Base-by-base conservation (phyloP, 2,113 vertebrate genomes). In the Pachyramphus minor region DNA sequence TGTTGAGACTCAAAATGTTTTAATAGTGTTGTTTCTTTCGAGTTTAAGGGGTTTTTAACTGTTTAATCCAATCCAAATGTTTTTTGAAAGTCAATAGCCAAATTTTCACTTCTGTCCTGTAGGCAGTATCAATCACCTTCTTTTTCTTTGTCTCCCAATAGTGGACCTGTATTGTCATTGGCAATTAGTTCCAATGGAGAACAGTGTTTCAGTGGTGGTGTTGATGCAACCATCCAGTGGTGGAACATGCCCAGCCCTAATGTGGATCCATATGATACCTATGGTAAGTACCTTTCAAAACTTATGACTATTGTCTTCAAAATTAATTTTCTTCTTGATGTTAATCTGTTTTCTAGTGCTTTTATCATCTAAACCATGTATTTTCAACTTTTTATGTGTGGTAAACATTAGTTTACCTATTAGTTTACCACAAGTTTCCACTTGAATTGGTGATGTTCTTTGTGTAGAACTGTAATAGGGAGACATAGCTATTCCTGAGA, bases 181-280 rank as follows among this genome's bases (percentile, higher is more conserved):
- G 98, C 98, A 49, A 97, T 99, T 97, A 99, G 98, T 96, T 99
- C 98, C 95, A 99, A 97, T 78, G 99, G 99, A 72, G 99, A 99
- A 41, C 99, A 99, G 95, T 99, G 99, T 97, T 99, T 99, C 97
- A 99, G 99, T 87, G 99, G 99, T 90, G 99, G 99, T 82, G 97
- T 99, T 77, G 99, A 99, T 97, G 98, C 99, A 69, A 99, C 99
- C 90, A 99, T 99, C 96, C 99, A 99, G 97, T 99, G 99, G 98
- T 99, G 99, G 99, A 99, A 99, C 96, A 99, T 99, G 98, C 99
- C 99, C 90, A 98, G 99, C 96, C 99, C 99, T 56, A 99, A 98
- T 7, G 99, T 99, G 63, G 99, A 99, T 98, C 99, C 99, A 12
- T 99, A 99, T 96, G 99, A 99, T 96, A 99, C 99, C 72, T 99